phyloP scores from a whole-genome alignment of 2,113 vertebrate genomes.

The Rhea americana region DNA sequence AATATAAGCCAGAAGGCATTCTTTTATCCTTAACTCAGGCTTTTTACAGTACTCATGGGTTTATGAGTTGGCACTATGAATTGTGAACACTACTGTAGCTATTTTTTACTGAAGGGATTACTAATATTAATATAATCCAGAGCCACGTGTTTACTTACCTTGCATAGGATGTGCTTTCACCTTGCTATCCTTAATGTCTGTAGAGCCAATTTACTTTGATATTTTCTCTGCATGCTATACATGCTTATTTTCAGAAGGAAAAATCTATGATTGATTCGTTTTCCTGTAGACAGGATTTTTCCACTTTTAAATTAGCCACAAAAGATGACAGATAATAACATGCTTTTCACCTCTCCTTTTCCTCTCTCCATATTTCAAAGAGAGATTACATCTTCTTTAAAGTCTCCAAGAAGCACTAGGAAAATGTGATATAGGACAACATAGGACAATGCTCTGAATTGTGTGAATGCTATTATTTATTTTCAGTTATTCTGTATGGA shows the following conservation, averaged over 20 bases:
- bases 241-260: neutral
- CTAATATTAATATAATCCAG: neutral
- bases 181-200: neutral
- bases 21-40: neutral
- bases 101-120: neutral
- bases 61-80: neutral
- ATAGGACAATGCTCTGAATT: neutral
- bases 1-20: neutral
- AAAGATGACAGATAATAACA: neutral
- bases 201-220: neutral
- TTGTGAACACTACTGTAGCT: neutral
- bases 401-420: neutral
- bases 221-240: neutral
- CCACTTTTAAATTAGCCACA: neutral
- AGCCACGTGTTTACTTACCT: conserved; percentile 1
- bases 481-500: neutral
- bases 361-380: neutral
- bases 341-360: neutral
- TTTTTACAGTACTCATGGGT: neutral
- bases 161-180: neutral
- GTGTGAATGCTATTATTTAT: neutral
- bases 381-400: neutral
- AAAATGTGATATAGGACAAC: neutral
- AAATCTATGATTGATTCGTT: neutral
- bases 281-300: neutral